Evolutionary conservation across 2,888 invertebrate genomes (phyloP).

Genomic region (Hoplodrina blanda): DNA sequence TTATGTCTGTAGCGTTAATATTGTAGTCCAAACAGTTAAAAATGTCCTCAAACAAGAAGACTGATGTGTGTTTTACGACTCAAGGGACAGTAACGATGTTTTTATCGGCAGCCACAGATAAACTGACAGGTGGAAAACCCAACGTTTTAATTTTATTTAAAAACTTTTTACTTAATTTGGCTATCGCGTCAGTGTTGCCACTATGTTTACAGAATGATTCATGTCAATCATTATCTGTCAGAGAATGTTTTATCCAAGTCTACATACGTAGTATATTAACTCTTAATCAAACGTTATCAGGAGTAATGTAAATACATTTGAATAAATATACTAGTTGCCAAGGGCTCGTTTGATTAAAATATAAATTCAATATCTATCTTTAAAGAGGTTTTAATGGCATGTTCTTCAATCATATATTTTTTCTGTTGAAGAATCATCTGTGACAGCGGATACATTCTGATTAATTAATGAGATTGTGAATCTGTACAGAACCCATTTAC

Average conservation of each 20-base stretch:
- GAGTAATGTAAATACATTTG: conserved; percentile 44
- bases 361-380: neutral
- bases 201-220: conserved; percentile 31
- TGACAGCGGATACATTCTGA: neutral
- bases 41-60: conserved; percentile 46
- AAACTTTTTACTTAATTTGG: conserved; percentile 37
- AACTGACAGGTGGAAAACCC: conserved; percentile 52
- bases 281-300: conserved; percentile 48
- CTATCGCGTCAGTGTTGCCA: conserved; percentile 17
- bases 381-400: neutral
- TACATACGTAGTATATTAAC: conserved; percentile 18
- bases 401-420: neutral
- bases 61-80: conserved; percentile 51
- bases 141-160: conserved; percentile 33
- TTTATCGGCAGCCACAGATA: conserved; percentile 57
- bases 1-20: conserved; percentile 14
- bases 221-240: conserved; percentile 40
- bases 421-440: neutral
- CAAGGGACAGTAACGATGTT: conserved; percentile 46
- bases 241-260: conserved; percentile 50
- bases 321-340: conserved; percentile 15
- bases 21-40: conserved; percentile 30
- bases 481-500: neutral
- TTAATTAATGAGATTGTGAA: too few species aligned
- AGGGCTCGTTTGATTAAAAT: conserved; percentile 8